A percentile compares a stretch with the other conserved stretches of the same genome.
Conservation (phyloP, 2,113 vertebrate genomes). For the Cardinalis cardinalis region DNA sequence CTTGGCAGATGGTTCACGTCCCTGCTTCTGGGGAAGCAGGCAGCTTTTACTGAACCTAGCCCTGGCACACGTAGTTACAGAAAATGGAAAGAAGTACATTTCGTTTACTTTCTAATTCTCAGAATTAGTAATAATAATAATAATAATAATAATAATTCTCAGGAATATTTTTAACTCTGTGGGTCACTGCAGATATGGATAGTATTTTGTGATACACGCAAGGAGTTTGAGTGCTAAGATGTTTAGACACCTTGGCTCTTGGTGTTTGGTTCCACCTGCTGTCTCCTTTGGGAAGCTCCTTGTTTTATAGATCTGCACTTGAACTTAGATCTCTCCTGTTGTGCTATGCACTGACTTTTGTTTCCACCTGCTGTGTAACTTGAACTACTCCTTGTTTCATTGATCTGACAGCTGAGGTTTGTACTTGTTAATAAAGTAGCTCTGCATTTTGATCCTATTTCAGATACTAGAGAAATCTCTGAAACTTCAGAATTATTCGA, state of each 20-base stretch:
- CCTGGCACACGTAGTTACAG: background rate
- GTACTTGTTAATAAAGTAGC: background rate
- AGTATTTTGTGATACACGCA: background rate
- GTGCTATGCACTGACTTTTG: background rate
- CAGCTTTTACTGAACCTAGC: background rate
- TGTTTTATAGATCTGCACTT: background rate
- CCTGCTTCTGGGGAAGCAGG: background rate
- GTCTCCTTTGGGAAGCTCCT: background rate
- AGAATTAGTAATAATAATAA: no score
- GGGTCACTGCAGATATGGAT: background rate
- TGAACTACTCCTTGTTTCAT: background rate
- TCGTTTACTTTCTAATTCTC: background rate
- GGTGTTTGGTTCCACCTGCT: constrained; percentile 3
- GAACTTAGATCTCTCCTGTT: background rate
- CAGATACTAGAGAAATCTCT: background rate
- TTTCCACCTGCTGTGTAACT: background rate
- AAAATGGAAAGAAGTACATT: background rate
- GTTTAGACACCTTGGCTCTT: background rate
- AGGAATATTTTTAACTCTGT: background rate
- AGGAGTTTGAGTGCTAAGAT: background rate
- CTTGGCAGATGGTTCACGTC: background rate
- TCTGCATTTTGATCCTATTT: background rate
- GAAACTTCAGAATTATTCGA: background rate
- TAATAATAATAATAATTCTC: no score
- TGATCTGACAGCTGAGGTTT: background rate